A percentile compares a stretch with the other conserved stretches of the same genome.
These are phyloP conservation scores for Oreonectes daqikongensis DNA, from an alignment of 2,797 vertebrate genomes.

Conservation along the genomic window DNA sequence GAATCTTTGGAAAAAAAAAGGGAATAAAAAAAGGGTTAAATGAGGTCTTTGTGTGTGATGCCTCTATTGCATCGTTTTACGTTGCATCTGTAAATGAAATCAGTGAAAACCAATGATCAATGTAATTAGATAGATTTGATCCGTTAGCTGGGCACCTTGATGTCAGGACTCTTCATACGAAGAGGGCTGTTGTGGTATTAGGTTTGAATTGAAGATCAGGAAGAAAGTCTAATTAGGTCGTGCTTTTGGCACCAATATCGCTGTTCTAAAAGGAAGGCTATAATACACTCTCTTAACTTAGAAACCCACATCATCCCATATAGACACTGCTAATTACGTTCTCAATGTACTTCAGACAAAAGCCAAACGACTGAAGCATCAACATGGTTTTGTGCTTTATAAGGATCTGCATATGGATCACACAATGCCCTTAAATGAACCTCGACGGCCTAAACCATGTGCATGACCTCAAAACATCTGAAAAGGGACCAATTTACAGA, in stretches of 20 bases:
- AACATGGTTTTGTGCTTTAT: conserved; percentile 28
- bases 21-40: conserved; percentile 32
- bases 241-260: conserved; percentile 64
- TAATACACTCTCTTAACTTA: conserved; percentile 51
- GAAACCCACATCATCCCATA: conserved; percentile 28
- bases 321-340: conserved; percentile 11
- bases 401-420: conserved; percentile 25
- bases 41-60: conserved; percentile 29
- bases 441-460: conserved; percentile 23
- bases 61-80: conserved; percentile 3
- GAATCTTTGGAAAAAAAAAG: conserved; percentile 43
- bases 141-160: conserved; percentile 69
- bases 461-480: conserved; percentile 33
- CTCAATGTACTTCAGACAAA: neutral
- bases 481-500: conserved; percentile 43
- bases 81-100: conserved; percentile 47
- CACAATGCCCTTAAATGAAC: conserved; percentile 35
- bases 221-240: conserved; percentile 11
- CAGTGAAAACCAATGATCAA: conserved; percentile 44
- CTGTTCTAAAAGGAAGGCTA: conserved; percentile 68
- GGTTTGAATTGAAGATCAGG: conserved; percentile 4
- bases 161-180: conserved; percentile 45
- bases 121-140: conserved; percentile 67
- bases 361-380: conserved; percentile 11
- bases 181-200: neutral